phyloP scores from a whole-genome alignment of 2,888 invertebrate genomes.

The Limnephilus lunatus region DNA sequence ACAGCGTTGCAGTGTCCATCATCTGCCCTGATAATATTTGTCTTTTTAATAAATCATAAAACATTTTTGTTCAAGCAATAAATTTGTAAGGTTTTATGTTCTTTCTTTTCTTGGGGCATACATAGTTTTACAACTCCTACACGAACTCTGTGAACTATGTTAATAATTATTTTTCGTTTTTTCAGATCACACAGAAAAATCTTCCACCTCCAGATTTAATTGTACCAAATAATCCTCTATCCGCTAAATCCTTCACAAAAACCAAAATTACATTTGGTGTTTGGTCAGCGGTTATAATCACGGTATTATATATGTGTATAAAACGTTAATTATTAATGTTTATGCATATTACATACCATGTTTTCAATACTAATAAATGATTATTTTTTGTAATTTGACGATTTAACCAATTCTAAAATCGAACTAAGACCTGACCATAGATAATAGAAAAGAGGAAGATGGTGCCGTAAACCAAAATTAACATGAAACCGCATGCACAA shows the following conservation, averaged over 20 bases:
- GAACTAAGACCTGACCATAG: no score
- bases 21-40: no score
- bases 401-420: no score
- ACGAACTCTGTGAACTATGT: no score
- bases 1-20: no score
- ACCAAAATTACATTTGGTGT: slow-evolving; percentile 46
- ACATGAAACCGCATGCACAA: no score
- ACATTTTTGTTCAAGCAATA: not conserved
- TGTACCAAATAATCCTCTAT: slow-evolving; percentile 68
- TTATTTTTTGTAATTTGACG: no score
- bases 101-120: not conserved
- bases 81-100: not conserved
- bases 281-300: not conserved
- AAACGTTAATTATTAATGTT: not conserved
- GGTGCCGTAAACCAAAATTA: no score
- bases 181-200: slow-evolving; percentile 75
- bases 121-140: no score
- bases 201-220: slow-evolving; percentile 76
- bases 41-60: not conserved
- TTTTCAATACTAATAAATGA: no score
- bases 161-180: slow-evolving; percentile 60
- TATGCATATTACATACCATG: not conserved
- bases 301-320: not conserved
- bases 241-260: slow-evolving; percentile 48
- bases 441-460: no score